Evolutionary conservation across 2,113 vertebrate species (phyloP).

Genomic region (Cochlearius cochlearius): DNA sequence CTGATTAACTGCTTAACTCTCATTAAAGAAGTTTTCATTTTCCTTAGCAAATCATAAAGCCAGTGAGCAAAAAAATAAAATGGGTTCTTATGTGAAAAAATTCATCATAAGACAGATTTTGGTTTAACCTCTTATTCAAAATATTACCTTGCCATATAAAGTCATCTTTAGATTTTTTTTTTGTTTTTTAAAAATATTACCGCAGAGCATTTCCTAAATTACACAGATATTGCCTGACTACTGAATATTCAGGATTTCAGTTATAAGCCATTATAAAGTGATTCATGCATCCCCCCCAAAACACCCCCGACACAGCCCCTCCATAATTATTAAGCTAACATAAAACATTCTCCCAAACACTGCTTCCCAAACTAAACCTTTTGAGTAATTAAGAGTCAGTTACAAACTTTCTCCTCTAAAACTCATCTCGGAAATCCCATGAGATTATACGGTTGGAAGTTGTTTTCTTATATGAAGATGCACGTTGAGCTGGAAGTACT

Average conservation of each 20-base stretch:
- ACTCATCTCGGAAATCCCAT: background rate
- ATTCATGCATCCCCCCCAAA: background rate
- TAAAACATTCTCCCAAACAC: background rate
- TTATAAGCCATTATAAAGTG: background rate
- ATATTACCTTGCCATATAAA: background rate
- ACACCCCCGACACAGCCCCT: background rate
- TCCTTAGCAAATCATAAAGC: background rate
- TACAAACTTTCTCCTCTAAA: background rate
- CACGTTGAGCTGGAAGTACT: background rate
- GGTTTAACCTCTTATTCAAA: background rate
- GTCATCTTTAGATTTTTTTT: background rate
- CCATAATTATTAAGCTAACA: background rate
- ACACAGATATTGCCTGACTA: background rate
- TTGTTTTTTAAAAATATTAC: background rate
- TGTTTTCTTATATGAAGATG: fast-evolving
- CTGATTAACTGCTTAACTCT: background rate
- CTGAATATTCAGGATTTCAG: background rate
- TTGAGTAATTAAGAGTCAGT: background rate
- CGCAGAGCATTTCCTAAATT: background rate
- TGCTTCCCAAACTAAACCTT: background rate
- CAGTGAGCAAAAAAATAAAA: background rate
- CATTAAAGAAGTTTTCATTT: background rate
- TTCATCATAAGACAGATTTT: background rate
- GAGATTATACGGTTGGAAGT: background rate
- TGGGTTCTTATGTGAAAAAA: background rate